Percentiles rank a stretch among this genome's conserved stretches.
Conservation (phyloP, 2,888 invertebrate species). For the Drosophila histrio region DNA sequence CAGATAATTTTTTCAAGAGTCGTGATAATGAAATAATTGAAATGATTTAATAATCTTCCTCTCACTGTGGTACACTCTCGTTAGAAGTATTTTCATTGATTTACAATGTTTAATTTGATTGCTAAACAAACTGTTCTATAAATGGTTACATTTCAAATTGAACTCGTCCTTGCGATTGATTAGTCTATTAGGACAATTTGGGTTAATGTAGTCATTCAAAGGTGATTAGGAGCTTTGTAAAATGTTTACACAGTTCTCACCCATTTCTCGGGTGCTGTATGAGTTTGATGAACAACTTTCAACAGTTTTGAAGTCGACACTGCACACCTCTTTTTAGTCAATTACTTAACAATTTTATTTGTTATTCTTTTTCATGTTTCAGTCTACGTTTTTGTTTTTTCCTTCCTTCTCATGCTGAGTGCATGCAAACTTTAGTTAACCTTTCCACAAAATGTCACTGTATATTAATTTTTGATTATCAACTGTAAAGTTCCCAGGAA, state of each 20-base stretch:
- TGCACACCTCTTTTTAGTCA: neutral
- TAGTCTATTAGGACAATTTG: conserved; percentile 32
- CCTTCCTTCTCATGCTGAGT: conserved; percentile 19
- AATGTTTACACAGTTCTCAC: conserved; percentile 57
- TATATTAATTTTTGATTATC: conserved; percentile 60
- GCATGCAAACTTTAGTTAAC: conserved; percentile 31
- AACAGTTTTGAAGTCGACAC: conserved; percentile 6
- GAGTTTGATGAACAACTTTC: conserved; percentile 14
- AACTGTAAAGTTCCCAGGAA: conserved; percentile 71
- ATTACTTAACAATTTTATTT: conserved; percentile 7
- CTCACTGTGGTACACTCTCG: neutral
- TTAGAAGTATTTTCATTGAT: neutral
- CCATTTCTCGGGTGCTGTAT: conserved; percentile 8
- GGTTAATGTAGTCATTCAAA: conserved; percentile 57
- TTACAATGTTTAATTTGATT: conserved; percentile 8
- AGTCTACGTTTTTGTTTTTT: neutral
- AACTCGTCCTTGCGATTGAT: conserved; percentile 31
- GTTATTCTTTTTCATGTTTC: neutral
- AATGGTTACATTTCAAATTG: conserved; percentile 13
- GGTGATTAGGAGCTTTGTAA: conserved; percentile 59
- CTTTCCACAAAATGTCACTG: conserved; percentile 12
- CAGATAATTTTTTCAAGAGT: too few species aligned
- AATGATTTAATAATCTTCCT: too few species aligned
- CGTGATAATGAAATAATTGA: too few species aligned
- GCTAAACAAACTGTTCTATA: conserved; percentile 11